A percentile compares a stretch with the other conserved stretches of the same genome.
Conservation (phyloP, 2,113 vertebrate species). For the Protobothrops mucrosquamatus region DNA sequence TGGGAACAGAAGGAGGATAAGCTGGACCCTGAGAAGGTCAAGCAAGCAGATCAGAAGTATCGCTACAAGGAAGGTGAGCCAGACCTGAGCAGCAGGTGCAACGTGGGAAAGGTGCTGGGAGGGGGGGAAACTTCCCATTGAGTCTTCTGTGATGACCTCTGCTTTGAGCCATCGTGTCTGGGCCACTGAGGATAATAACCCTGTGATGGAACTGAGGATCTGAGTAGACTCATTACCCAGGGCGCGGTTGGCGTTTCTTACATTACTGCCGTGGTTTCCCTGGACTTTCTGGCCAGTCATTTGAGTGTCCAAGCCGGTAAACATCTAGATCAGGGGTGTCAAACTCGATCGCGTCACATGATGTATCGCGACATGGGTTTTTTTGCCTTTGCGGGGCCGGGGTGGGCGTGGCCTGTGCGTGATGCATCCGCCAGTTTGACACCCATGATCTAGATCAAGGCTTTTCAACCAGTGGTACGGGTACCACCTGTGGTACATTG, state of each 20-base stretch:
- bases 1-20: conserved; percentile 98
- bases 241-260: no score
- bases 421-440: no score
- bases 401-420: no score
- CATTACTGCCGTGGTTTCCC: neutral
- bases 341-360: no score
- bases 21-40: conserved; percentile 86
- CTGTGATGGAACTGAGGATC: conserved; percentile 9
- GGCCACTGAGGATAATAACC: conserved; percentile 10
- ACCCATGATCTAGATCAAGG: neutral
- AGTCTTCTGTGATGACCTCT: neutral
- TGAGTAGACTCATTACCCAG: neutral
- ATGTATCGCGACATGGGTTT: no score
- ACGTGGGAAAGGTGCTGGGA: neutral
- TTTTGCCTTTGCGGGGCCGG: no score
- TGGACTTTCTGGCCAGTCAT: neutral
- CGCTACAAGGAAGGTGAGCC: conserved; percentile 91
- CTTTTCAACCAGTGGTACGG: no score
- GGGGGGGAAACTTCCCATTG: neutral
- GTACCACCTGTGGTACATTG: no score
- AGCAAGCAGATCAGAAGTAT: conserved; percentile 87
- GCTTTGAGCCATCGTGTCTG: neutral
- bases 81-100: neutral
- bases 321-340: no score
- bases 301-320: neutral